Evolutionary conservation across 2,888 invertebrate species (phyloP).

Genomic region (Cheilosia pagana): DNA sequence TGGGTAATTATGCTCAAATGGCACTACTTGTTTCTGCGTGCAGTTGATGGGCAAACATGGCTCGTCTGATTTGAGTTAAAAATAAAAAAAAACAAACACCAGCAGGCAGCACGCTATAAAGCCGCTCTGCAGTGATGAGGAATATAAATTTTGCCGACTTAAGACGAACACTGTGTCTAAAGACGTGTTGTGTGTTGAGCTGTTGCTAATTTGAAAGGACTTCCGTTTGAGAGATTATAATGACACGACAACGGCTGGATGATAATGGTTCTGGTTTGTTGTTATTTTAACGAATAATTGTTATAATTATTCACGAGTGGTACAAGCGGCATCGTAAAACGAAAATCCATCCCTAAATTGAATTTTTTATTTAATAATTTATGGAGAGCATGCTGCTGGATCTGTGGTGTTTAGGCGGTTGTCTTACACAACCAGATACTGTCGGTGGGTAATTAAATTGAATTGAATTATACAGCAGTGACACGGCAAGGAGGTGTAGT

Average conservation of each 20-base stretch:
- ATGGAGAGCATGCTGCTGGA: not conserved
- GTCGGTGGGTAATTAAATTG: too few species aligned
- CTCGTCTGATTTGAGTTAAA: constrained; percentile 40
- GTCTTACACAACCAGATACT: not conserved
- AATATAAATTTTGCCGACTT: constrained; percentile 7
- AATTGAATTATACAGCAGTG: too few species aligned
- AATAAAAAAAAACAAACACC: constrained; percentile 17
- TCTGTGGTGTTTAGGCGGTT: not conserved
- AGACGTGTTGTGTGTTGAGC: constrained; percentile 34
- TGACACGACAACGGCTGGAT: constrained; percentile 7
- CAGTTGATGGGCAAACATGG: constrained; percentile 60
- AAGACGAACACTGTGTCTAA: constrained; percentile 6
- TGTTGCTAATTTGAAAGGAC: constrained; percentile 54
- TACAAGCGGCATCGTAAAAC: not conserved
- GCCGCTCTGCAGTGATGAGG: not conserved
- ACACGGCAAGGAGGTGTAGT: too few species aligned
- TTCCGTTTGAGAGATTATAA: constrained; percentile 47
- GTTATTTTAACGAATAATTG: constrained; percentile 1
- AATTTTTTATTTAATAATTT: not conserved
- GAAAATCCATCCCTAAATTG: not conserved
- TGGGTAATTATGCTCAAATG: constrained; percentile 59
- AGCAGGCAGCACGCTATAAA: constrained; percentile 23
- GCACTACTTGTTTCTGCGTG: constrained; percentile 44
- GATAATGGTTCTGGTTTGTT: constrained; percentile 2
- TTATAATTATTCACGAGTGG: not conserved